Evolutionary conservation across 1,140 invertebrate genomes (phyloP).

Genomic region (Pseudoatta argentina): DNA sequence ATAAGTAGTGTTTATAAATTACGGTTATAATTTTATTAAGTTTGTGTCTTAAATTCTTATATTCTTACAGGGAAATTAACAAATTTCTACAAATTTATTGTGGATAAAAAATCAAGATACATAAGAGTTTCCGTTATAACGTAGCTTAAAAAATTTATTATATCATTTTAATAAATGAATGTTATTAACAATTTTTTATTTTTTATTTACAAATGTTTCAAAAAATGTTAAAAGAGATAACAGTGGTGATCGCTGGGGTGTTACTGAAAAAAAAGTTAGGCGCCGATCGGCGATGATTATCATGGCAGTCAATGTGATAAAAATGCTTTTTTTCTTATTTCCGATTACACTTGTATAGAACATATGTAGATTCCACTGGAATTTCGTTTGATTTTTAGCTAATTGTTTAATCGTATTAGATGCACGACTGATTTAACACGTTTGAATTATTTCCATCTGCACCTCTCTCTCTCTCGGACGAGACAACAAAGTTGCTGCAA

Average conservation of each 20-base stretch:
- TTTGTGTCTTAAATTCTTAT: background rate
- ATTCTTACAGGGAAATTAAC: background rate
- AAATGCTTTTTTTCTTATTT: background rate
- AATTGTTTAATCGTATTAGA: constrained; percentile 25
- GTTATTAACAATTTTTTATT: background rate
- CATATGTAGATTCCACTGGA: background rate
- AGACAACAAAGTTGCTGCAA: constrained; percentile 41
- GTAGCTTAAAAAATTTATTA: background rate
- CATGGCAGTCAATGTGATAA: background rate
- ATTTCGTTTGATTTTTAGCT: background rate
- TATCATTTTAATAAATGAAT: background rate
- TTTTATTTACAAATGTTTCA: background rate
- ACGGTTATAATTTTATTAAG: background rate
- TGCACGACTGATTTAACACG: constrained; percentile 36
- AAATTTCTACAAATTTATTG: background rate
- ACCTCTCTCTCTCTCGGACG: background rate
- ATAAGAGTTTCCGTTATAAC: background rate
- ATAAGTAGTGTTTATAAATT: background rate
- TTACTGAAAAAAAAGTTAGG: background rate
- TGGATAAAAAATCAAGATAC: background rate
- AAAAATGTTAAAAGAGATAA: background rate
- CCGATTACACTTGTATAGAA: background rate
- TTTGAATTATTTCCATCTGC: constrained; percentile 22
- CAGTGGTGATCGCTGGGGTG: background rate
- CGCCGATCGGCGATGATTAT: background rate